Evolutionary conservation across 2,797 vertebrate genomes (phyloP).

Genomic region (Platyrinchus mystaceus): DNA sequence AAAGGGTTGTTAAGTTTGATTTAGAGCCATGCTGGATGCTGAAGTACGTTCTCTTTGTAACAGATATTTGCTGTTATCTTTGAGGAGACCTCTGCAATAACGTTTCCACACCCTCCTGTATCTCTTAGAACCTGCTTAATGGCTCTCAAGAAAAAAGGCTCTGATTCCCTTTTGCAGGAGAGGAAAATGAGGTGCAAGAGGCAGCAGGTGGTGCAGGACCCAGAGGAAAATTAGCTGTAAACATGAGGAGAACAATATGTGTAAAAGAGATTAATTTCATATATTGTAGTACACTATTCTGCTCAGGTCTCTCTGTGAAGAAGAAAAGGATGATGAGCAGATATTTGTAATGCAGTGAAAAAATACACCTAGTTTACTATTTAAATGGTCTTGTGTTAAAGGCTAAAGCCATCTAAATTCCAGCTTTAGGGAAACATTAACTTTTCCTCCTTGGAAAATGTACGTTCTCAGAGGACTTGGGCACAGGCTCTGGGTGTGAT

Average conservation of each 20-base stretch:
- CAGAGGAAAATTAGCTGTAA: constrained; percentile 43
- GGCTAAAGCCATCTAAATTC: too few species aligned
- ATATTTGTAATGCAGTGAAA: constrained; percentile 38
- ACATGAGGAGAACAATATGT: constrained; percentile 5
- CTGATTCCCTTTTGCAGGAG: constrained; percentile 9
- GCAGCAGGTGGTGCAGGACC: constrained; percentile 58
- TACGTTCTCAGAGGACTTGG: constrained; percentile 29
- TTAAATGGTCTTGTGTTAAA: constrained; percentile 37
- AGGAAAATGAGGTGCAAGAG: constrained; percentile 29
- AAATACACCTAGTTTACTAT: constrained; percentile 24
- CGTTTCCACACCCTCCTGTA: background rate
- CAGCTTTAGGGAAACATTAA: constrained; percentile 49
- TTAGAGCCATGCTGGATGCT: constrained; percentile 51
- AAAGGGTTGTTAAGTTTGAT: constrained; percentile 52
- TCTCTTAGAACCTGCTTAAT: constrained; percentile 12
- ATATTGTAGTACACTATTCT: constrained; percentile 37
- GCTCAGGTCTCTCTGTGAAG: constrained; percentile 13
- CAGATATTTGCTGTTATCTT: constrained; percentile 45
- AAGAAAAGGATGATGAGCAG: constrained; percentile 41
- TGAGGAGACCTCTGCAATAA: background rate
- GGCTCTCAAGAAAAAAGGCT: background rate
- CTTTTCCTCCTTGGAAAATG: constrained; percentile 4
- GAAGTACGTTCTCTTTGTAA: background rate
- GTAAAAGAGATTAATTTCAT: constrained; percentile 64
- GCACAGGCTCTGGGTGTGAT: background rate